Percentiles rank a stretch among this genome's conserved stretches.
phyloP scores from a whole-genome alignment of 2,113 vertebrate species.

The Emydura subglobosa region DNA sequence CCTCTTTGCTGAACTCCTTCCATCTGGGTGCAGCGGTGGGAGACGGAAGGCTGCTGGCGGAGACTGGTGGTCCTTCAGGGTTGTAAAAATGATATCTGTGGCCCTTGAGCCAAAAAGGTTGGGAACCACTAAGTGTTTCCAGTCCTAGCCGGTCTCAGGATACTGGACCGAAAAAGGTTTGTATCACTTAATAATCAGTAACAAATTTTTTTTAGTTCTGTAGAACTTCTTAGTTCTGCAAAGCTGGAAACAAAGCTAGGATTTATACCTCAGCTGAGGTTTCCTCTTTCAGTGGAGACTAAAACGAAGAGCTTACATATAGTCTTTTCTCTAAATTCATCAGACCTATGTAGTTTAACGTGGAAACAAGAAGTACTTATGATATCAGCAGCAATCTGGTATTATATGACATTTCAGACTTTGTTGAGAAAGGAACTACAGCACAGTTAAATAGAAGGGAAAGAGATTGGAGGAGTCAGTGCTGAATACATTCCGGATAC shows the following conservation, averaged over 20 bases:
- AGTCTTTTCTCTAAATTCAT: constrained; percentile 14
- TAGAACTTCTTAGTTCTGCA: neutral
- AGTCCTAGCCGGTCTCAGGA: neutral
- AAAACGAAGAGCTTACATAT: constrained; percentile 21
- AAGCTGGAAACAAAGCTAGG: neutral
- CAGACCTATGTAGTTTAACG: neutral
- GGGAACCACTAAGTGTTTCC: neutral
- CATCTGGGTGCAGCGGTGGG: too few species aligned
- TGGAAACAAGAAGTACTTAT: neutral
- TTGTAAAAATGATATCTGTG: too few species aligned
- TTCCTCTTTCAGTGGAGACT: neutral
- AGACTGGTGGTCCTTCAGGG: too few species aligned
- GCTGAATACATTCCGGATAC: neutral
- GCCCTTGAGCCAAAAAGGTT: too few species aligned
- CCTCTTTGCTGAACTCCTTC: too few species aligned
- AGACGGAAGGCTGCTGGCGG: too few species aligned
- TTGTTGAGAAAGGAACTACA: neutral
- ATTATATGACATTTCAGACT: neutral
- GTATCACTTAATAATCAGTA: neutral
- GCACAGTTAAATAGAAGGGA: neutral
- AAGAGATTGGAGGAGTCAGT: neutral
- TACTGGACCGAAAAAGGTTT: neutral
- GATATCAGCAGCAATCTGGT: neutral
- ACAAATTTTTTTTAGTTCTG: neutral
- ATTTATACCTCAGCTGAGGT: neutral